These are phyloP conservation scores for Gymnocypris eckloni DNA, from an alignment of 2,797 vertebrate genomes.

Conservation along the genomic window DNA sequence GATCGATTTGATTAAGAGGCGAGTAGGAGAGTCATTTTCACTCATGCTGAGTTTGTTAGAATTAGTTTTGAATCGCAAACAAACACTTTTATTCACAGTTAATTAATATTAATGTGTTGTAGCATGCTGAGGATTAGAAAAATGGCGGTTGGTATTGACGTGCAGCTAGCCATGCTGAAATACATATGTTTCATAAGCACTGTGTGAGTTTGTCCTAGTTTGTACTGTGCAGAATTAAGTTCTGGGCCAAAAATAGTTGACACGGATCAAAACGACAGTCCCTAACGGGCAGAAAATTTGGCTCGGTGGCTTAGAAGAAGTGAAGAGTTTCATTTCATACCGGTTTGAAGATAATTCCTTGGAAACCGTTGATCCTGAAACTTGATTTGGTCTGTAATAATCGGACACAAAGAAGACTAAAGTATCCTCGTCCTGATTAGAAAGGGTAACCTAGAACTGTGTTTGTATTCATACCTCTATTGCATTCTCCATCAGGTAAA, in stretches of 20 bases:
- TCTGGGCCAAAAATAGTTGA: slow-evolving; percentile 29
- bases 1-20: slow-evolving; percentile 6
- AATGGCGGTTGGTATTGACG: slow-evolving; percentile 10
- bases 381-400: neutral
- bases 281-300: neutral
- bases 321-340: neutral
- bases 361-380: neutral
- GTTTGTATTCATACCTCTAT: slow-evolving; percentile 39
- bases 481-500: slow-evolving; percentile 36
- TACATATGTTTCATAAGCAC: slow-evolving; percentile 43
- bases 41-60: slow-evolving; percentile 27
- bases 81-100: slow-evolving; percentile 12
- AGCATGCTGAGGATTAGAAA: slow-evolving; percentile 32
- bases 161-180: slow-evolving; percentile 31
- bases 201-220: slow-evolving; percentile 44
- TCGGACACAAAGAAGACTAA: neutral
- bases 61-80: slow-evolving; percentile 1
- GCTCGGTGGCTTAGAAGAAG: neutral
- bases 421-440: neutral
- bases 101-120: slow-evolving; percentile 27
- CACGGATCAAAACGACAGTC: neutral
- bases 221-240: slow-evolving; percentile 29
- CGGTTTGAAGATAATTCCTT: neutral
- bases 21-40: slow-evolving; percentile 42
- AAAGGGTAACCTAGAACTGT: slow-evolving; percentile 28